These are phyloP conservation scores for Agrochola circellaris DNA, from an alignment of 2,888 invertebrate species.

Conservation along the genomic window DNA sequence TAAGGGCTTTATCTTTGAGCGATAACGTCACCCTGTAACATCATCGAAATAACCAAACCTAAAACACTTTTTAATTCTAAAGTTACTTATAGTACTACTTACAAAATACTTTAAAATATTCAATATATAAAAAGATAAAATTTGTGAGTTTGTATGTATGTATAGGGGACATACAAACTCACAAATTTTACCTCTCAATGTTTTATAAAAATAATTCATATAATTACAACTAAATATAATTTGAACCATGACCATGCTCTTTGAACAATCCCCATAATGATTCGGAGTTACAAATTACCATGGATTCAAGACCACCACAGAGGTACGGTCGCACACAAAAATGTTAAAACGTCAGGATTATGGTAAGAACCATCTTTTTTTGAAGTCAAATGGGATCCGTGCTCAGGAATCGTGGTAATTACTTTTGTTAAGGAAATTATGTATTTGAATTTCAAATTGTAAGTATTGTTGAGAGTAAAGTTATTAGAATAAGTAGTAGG, in stretches of 20 bases:
- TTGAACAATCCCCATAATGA: constrained; percentile 48
- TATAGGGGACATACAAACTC: too few relatives aligned
- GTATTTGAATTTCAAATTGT: constrained; percentile 62
- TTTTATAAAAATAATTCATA: not conserved
- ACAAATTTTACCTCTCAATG: too few relatives aligned
- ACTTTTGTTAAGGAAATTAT: constrained; percentile 38
- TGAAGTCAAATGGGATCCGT: constrained; percentile 15
- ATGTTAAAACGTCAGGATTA: constrained; percentile 50
- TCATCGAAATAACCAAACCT: too few relatives aligned
- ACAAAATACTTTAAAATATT: too few relatives aligned
- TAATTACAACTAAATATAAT: constrained; percentile 44
- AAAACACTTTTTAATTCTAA: too few relatives aligned
- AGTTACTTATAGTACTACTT: too few relatives aligned
- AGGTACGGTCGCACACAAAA: constrained; percentile 65
- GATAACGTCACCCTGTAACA: too few relatives aligned
- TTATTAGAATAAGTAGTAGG: constrained; percentile 11
- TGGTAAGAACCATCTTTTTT: constrained; percentile 44
- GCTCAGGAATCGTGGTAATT: constrained; percentile 33
- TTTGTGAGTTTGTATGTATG: too few relatives aligned
- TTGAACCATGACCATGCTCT: constrained; percentile 68
- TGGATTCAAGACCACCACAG: constrained; percentile 72
- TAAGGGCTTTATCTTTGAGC: too few relatives aligned
- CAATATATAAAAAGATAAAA: too few relatives aligned
- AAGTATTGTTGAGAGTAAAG: constrained; percentile 16
- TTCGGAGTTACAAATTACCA: constrained; percentile 75